These are phyloP conservation scores for Ascidia mentula DNA, from an alignment of 23 tunicate genomes.

Conservation along the genomic window DNA sequence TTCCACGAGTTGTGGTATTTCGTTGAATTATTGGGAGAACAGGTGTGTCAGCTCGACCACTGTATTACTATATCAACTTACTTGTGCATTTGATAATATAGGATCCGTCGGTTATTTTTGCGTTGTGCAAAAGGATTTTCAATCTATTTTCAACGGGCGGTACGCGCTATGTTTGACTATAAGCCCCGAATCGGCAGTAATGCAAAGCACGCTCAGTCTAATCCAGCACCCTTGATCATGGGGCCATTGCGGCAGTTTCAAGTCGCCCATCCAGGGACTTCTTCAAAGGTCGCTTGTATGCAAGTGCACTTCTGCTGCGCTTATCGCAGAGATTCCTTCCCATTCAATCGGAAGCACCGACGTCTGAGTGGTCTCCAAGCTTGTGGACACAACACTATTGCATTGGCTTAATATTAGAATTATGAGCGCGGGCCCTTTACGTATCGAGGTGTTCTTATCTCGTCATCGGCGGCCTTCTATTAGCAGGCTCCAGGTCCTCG, in stretches of 20 bases:
- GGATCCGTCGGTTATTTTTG: no score
- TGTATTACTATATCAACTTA: no score
- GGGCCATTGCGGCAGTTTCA: neutral
- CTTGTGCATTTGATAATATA: no score
- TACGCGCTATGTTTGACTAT: no score
- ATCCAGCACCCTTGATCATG: neutral
- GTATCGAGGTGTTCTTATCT: constrained; percentile 12
- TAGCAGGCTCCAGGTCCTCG: constrained; percentile 13
- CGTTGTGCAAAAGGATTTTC: no score
- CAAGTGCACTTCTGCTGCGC: neutral
- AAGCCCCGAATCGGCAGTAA: no score
- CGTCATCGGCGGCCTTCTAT: constrained; percentile 2
- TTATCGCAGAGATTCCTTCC: neutral
- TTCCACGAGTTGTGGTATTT: no score
- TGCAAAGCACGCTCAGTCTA: neutral
- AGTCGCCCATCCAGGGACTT: neutral
- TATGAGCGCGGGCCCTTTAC: neutral
- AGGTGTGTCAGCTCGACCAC: no score
- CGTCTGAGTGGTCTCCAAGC: constrained; percentile 4
- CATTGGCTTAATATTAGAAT: constrained; percentile 9
- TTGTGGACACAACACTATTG: constrained; percentile 7
- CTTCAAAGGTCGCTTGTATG: neutral
- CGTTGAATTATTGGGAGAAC: no score
- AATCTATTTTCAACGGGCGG: no score
- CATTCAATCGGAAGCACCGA: constrained; percentile 1